Conservation (phyloP, 1,140 invertebrate species). For the Diorhabda elongata region DNA sequence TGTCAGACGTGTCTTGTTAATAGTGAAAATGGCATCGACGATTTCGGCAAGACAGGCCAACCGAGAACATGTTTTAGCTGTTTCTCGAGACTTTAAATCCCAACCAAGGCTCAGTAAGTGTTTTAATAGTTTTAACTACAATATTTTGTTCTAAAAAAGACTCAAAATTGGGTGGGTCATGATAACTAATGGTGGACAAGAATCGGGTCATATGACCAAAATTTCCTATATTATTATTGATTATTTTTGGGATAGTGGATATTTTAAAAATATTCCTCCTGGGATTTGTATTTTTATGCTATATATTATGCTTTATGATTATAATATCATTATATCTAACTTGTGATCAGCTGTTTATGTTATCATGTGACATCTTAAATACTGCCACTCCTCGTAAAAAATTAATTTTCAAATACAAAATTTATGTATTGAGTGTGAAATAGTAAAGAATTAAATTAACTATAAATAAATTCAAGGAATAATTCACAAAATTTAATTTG, state of each 20-base stretch:
- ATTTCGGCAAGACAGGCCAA: conserved; percentile 55
- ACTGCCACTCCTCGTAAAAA: conserved; percentile 43
- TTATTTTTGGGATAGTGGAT: conserved; percentile 5
- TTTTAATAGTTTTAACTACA: conserved; percentile 15
- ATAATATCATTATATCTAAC: not conserved
- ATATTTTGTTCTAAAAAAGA: conserved; percentile 11
- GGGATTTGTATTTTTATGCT: not conserved
- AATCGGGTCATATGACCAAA: conserved; percentile 39
- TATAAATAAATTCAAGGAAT: no score
- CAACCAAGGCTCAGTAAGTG: conserved; percentile 96
- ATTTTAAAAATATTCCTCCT: conserved; percentile 3
- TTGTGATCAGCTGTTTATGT: conserved; percentile 18
- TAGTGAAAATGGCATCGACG: conserved; percentile 42
- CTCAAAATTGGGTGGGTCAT: conserved; percentile 32
- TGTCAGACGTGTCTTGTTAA: conserved; percentile 25
- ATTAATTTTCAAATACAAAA: not conserved
- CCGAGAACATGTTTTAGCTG: conserved; percentile 83
- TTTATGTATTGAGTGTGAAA: no score
- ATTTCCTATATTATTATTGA: conserved; percentile 17
- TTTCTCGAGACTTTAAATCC: conserved; percentile 93
- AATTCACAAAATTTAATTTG: no score
- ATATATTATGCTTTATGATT: not conserved
- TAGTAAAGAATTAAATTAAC: no score
- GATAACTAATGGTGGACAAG: conserved; percentile 27
- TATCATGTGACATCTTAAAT: conserved; percentile 45